These are phyloP conservation scores for Tupaia chinensis DNA, from an alignment of 2,113 vertebrate species.

Conservation along the genomic window DNA sequence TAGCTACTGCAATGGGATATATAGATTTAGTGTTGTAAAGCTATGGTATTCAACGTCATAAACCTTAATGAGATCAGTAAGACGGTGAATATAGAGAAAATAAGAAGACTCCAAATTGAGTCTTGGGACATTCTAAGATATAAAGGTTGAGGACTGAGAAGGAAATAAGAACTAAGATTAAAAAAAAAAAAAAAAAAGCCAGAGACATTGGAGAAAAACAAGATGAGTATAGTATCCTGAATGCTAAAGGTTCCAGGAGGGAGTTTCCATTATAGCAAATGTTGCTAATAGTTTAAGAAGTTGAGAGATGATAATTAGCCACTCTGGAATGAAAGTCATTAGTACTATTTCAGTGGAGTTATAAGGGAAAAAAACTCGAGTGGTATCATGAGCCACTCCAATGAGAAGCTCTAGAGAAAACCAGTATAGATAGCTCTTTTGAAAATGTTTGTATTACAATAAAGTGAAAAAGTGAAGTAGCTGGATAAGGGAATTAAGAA, in stretches of 20 bases:
- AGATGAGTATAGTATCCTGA: neutral
- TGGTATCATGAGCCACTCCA: neutral
- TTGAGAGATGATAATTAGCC: neutral
- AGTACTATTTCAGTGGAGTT: neutral
- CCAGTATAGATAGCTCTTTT: neutral
- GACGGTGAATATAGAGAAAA: neutral
- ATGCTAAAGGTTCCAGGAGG: neutral
- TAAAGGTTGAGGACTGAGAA: neutral
- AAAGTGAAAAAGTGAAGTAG: neutral
- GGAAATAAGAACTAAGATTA: neutral
- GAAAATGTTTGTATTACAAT: neutral
- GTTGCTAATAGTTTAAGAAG: neutral
- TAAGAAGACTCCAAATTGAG: neutral
- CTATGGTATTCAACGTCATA: neutral
- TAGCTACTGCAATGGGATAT: neutral
- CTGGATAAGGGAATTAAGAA: neutral
- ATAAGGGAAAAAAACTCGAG: neutral
- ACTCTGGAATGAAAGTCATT: neutral
- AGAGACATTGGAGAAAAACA: neutral
- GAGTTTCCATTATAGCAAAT: neutral
- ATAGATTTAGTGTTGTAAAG: neutral
- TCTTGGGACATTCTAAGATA: neutral
- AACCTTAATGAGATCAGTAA: neutral
- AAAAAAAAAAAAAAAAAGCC: neutral
- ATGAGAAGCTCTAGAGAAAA: neutral